phyloP scores from a whole-genome alignment of 1,140 invertebrate genomes.

The Gonatopus flavifemur region DNA sequence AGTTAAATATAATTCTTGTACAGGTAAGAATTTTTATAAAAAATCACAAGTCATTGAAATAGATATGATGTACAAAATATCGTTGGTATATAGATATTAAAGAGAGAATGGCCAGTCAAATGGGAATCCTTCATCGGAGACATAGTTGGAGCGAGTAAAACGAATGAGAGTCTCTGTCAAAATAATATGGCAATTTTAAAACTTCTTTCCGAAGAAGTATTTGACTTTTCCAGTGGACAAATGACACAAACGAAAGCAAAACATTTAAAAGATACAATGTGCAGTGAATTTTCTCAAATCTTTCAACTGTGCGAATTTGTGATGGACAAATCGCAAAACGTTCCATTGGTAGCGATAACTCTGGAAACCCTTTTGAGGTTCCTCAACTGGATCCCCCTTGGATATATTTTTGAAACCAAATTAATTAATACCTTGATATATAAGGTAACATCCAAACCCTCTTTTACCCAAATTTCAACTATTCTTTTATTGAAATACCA shows the following conservation, averaged over 20 bases:
- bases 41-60: too few species aligned
- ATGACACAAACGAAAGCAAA: conserved; percentile 99
- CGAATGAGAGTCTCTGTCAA: conserved; percentile 97
- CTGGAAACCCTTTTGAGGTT: conserved; percentile 95
- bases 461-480: neutral
- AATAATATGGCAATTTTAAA: conserved; percentile 99
- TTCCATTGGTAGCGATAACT: conserved; percentile 89
- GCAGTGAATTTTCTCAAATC: conserved; percentile 97
- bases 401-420: conserved; percentile 99
- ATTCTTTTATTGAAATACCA: neutral
- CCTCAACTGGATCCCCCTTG: conserved; percentile 98
- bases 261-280: conserved; percentile 99
- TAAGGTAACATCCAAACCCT: conserved; percentile 66
- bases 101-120: conserved; percentile 99
- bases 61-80: too few species aligned
- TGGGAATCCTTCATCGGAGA: conserved; percentile 99
- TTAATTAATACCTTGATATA: conserved; percentile 92
- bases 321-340: conserved; percentile 96
- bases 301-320: conserved; percentile 98
- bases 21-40: conserved; percentile 62
- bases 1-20: conserved; percentile 98
- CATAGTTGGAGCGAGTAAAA: conserved; percentile 98
- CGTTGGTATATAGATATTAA: conserved; percentile 91
- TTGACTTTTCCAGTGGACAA: conserved; percentile 97
- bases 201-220: conserved; percentile 97